Conservation (phyloP, 2,797 vertebrate genomes). For the Sphenodon punctatus region DNA sequence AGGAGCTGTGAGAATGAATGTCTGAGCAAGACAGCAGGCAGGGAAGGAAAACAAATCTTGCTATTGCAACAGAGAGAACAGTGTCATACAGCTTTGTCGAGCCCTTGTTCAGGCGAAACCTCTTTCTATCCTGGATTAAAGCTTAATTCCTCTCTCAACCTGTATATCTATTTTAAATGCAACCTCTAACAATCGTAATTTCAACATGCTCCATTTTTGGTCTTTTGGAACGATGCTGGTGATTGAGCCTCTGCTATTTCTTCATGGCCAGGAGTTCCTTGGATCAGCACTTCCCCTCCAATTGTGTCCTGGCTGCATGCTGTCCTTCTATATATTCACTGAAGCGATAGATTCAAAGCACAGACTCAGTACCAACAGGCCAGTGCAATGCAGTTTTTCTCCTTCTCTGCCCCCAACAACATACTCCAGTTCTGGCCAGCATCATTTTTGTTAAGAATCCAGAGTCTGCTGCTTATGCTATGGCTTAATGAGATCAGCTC, state of each 20-base stretch:
- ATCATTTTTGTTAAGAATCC: background rate
- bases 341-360: background rate
- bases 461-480: too few species aligned
- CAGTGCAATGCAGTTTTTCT: background rate
- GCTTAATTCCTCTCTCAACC: background rate
- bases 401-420: background rate
- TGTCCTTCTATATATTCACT: background rate
- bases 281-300: background rate
- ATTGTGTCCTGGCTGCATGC: background rate
- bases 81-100: background rate
- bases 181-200: background rate
- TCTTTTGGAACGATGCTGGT: too few species aligned
- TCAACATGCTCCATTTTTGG: too few species aligned
- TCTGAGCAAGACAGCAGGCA: background rate
- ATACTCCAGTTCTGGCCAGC: background rate
- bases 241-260: too few species aligned
- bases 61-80: background rate
- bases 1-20: background rate
- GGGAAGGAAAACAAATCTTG: conserved; percentile 4
- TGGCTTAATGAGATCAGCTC: background rate
- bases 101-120: fast-evolving
- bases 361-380: too few species aligned
- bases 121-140: background rate
- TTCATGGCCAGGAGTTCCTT: background rate
- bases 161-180: background rate